Evolutionary conservation across 2,113 vertebrate genomes (phyloP), one percentile per base, ranked within the genome.

Genomic region (Hippocampus abdominalis): DNA sequence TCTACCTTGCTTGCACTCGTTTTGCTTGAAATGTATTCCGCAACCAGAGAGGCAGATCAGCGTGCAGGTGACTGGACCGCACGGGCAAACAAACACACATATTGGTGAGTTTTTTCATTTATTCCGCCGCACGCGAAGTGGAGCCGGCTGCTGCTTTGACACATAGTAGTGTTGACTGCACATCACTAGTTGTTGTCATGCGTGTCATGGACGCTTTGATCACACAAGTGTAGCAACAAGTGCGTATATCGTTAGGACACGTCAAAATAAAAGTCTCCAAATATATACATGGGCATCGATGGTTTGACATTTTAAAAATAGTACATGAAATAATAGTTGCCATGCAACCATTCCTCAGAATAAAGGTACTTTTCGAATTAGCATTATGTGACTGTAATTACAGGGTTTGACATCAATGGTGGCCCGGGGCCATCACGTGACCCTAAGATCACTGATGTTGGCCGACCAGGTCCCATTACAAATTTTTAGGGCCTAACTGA

Each of bases 1-100:
- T 84, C 91, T 98, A 79, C 96, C 96, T 21, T 98, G 96, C 78
- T 93, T 98, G 64, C 96, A 98, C 90, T 98, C 96, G 1, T 98
- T 98, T 78, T 98, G 96, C 90, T 90, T 95, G 2, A 95, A 95
- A 85, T 98, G 96, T 71, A 91, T 98, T 78, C 96, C 97, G 1
- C 94, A 96, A 70, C 96, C 96, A 0, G 95, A 97, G 68, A 90
- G 96, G 63, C 96, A 97, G 89, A 93, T 98, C 81, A 96, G 87
- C 83, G 90, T 98, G n/a, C 94, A 95, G 79, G 89, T 97, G 49
- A 91, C 94, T 32, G 94, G 95, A 72, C 94, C 94, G 1, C 95
- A 93, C 88, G 97, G 96, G 64, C 95, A 96, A 83, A 71, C 85
- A 0, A 96, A 96, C 89, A 93, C 96, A 67, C 97, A 97, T 80